Conservation (phyloP, 2,797 vertebrate species). For the Tokudaia muenninki region DNA sequence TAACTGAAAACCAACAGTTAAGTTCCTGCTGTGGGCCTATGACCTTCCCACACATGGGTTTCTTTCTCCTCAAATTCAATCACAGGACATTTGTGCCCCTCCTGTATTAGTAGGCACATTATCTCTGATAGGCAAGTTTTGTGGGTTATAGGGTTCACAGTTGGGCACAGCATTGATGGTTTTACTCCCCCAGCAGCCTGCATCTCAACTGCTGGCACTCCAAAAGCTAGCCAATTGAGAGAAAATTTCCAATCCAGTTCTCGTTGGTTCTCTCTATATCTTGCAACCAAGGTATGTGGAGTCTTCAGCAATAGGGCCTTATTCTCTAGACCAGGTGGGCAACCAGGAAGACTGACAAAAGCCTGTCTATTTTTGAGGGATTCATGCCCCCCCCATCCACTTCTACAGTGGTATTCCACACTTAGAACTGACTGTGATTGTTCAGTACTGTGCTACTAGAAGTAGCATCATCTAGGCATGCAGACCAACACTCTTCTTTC, state of each 20-base stretch:
- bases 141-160: neutral
- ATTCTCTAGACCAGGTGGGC: neutral
- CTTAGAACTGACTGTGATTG: neutral
- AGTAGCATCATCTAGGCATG: neutral
- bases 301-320: neutral
- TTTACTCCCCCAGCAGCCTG: neutral
- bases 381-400: neutral
- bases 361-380: neutral
- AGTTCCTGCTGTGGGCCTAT: neutral
- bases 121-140: neutral
- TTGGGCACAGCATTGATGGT: too few species aligned
- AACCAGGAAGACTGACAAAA: neutral
- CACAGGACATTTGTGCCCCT: neutral
- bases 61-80: neutral
- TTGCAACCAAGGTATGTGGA: neutral
- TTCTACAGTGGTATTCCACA: neutral
- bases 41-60: neutral
- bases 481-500: neutral
- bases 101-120: too few species aligned
- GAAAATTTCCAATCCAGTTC: neutral
- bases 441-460: neutral
- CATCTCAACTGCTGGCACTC: too few species aligned
- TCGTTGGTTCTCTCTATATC: neutral
- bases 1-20: neutral
- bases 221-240: neutral